Percentiles rank a stretch among this genome's conserved stretches.
phyloP scores from a whole-genome alignment of 2,888 invertebrate genomes.

The Xanthorhoe spadicearia region DNA sequence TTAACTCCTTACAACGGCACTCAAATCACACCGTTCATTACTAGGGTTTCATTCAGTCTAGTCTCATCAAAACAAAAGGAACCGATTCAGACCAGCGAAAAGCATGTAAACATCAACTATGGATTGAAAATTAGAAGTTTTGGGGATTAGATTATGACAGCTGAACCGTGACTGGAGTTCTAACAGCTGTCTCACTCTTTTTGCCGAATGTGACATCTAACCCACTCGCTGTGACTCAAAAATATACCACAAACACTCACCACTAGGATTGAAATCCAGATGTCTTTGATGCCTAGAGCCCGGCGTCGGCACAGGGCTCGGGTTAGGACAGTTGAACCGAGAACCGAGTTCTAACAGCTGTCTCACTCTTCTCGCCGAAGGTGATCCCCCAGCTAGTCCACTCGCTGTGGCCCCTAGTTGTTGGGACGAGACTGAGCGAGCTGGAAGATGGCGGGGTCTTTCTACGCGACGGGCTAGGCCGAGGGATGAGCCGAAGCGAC shows the following conservation, averaged over 20 bases:
- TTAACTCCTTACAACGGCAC: too few relatives aligned
- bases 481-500: conserved; percentile 86
- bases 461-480: conserved; percentile 81
- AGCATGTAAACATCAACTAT: too few relatives aligned
- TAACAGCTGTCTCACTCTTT: too few relatives aligned
- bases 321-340: conserved; percentile 86
- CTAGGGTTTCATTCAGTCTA: too few relatives aligned
- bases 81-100: too few relatives aligned
- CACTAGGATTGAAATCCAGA: conserved; percentile 95
- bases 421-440: conserved; percentile 90
- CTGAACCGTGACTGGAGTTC: too few relatives aligned
- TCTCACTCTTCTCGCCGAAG: conserved; percentile 92
- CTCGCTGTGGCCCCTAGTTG: conserved; percentile 84
- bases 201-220: too few relatives aligned
- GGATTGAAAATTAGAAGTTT: too few relatives aligned
- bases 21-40: too few relatives aligned
- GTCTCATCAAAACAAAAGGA: too few relatives aligned
- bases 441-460: conserved; percentile 86
- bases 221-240: background rate
- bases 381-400: conserved; percentile 80
- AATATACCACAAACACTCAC: conserved; percentile 65
- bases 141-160: too few relatives aligned
- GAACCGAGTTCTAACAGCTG: conserved; percentile 90
- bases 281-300: conserved; percentile 91
- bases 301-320: conserved; percentile 91